Evolutionary conservation across 2,888 invertebrate genomes (phyloP), one percentile per base, ranked within the genome.

Genomic region (Camponotus fellah): DNA sequence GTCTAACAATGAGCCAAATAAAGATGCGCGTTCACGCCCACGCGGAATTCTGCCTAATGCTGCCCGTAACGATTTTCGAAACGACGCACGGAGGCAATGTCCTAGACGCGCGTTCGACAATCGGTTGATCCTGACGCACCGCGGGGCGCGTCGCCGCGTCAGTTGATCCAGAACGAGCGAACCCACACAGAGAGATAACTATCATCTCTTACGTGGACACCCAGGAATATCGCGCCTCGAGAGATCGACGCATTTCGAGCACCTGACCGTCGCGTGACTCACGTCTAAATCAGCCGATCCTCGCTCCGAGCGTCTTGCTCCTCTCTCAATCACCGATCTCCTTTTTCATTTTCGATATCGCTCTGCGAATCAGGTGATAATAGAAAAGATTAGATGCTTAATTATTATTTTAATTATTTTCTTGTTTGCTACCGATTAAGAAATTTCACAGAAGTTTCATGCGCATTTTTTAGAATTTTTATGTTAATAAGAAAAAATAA

Each of bases 1-100:
- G 64, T 56, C 58, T 60, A 86, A 91, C 90, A 90, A 90, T 89
- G 84, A 87, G 82, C 79, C 83, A 86, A 91, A 91, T 90, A 91
- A 87, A 91, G 87, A 88, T 66, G 82, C 71, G 68, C 71, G 71
- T 40, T 86, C 86, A 86, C 86, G 79, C 88, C 92, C 86, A 91
- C 87, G 84, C 71, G 71, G 79, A 69, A 68, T 49, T 49, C 84
- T 14, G 53, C 21, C 43, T 83, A 89, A 85, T 85, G 53, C 87
- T 76, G 12, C 68, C 65, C 21, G 69, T 83, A 85, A 81, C 77
- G 80, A 89, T 90, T 90, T 87, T 74, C 65, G 82, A 77, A 85
- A 87, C 83, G 82, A 86, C 32, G 71, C 75, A 53, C 75, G 62
- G 43, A 65, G 69, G 21, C 74, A 77, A 88, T 80, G 62, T 77